Evolutionary conservation across 2,113 vertebrate genomes (phyloP).

Genomic region (Eubucco bourcierii): DNA sequence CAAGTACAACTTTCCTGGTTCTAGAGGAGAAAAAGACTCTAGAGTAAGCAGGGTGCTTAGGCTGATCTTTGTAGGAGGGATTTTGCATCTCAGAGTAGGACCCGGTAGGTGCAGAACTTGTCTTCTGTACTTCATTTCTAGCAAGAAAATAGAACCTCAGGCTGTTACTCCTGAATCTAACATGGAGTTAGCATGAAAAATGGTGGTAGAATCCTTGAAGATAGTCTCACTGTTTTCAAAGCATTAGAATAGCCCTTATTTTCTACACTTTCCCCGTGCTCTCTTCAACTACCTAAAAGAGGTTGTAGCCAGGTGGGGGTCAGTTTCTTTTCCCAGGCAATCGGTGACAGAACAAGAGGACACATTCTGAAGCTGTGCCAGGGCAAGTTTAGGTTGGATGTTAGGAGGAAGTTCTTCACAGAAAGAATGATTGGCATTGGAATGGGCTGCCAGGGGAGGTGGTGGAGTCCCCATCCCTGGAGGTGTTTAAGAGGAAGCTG

Average conservation of each 20-base stretch:
- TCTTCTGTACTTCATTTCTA: not conserved
- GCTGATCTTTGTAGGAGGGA: not conserved
- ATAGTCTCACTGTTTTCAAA: not conserved
- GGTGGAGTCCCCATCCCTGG: too few relatives aligned
- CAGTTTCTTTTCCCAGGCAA: too few relatives aligned
- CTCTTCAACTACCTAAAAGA: too few relatives aligned
- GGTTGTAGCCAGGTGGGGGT: too few relatives aligned
- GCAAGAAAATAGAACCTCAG: not conserved
- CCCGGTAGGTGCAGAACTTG: not conserved
- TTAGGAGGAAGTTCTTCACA: too few relatives aligned
- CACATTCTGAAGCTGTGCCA: too few relatives aligned
- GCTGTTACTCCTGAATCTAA: not conserved
- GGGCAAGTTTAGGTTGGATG: too few relatives aligned
- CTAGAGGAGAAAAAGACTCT: not conserved
- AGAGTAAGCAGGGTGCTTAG: accelerated
- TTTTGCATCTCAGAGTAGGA: not conserved
- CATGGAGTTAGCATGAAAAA: not conserved
- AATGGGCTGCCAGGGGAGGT: too few relatives aligned
- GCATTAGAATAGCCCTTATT: not conserved
- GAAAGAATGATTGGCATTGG: too few relatives aligned
- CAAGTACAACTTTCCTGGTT: not conserved
- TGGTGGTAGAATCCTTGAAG: not conserved
- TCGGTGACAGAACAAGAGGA: too few relatives aligned
- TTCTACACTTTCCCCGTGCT: not conserved
- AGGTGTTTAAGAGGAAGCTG: too few relatives aligned